Base-by-base conservation (phyloP, 1,140 invertebrate species). In the Drosophila lacertosa region DNA sequence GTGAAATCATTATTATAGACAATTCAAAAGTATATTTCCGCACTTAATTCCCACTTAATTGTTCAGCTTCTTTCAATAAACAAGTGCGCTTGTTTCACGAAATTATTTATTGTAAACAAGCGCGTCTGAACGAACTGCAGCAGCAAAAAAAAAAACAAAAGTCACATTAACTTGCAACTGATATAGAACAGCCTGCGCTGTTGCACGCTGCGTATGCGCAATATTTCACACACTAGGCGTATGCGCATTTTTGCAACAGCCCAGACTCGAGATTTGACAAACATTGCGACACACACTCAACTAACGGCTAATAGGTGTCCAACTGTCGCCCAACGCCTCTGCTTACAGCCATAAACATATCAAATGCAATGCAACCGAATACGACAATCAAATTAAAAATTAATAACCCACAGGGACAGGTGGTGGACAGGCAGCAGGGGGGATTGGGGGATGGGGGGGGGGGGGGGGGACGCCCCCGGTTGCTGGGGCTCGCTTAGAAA, bases 1-100 rank as follows among this genome's bases (percentile, higher is more conserved):
- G 26, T 63, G 26, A 18, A 18, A 37, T 29, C 32, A 66, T 57
- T 71, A 62, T 29, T 58, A 76, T 76, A 58, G 63, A 65, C 59
- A 70, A 74, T 42, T 66, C 29, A 65, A 73, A 76, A 73, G 67
- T 84, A 84, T 83, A 86, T 79, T 74, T 84, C 78, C 78, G 78
- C 78, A 88, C 65, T 74, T 65, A 40, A 60, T 71, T 63, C n/a
- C n/a, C n/a, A n/a, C n/a, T 64, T 55, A 15, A 16, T 68, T 68
- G 16, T 53, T 55, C 57, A 26, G 3, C 73, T 7, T 29, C 22
- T 42, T 29, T 26, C 42, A 67, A 69, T 83, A 83, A 83, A 83
- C 79, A 83, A 22, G 32, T 29, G 47, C 20, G 16, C 48, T 66
- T 60, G 53, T 75, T 78, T 68, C 35, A 18, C 9, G 44, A 32